Conservation (phyloP, 2,888 invertebrate genomes). For the Gnatocerus cornutus region DNA sequence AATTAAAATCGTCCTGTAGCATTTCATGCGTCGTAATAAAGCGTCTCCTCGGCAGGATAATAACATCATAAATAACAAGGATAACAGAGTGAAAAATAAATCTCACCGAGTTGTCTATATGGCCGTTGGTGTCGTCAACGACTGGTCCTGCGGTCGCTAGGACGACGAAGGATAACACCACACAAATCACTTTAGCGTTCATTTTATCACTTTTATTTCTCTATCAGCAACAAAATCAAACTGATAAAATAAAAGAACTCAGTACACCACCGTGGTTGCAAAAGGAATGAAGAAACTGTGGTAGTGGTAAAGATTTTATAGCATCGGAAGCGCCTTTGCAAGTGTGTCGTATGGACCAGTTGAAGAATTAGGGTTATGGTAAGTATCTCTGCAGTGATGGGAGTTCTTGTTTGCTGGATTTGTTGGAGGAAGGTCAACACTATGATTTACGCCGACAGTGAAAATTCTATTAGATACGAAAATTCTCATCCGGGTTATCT, state of each 20-base stretch:
- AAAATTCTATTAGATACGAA: conserved; percentile 59
- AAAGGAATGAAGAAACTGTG: conserved; percentile 67
- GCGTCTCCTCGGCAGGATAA: conserved; percentile 4
- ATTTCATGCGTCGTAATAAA: background rate
- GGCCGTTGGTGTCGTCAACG: conserved; percentile 66
- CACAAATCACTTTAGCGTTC: conserved; percentile 69
- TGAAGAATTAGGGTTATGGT: conserved; percentile 69
- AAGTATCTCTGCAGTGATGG: conserved; percentile 52
- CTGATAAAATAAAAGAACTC: conserved; percentile 48
- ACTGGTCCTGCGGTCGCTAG: conserved; percentile 66
- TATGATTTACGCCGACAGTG: conserved; percentile 62
- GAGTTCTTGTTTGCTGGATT: conserved; percentile 56
- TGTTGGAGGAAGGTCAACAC: conserved; percentile 57
- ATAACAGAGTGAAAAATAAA: conserved; percentile 13
- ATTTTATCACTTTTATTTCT: conserved; percentile 56
- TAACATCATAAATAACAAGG: conserved; percentile 7
- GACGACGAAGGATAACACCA: conserved; percentile 63
- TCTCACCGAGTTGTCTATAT: conserved; percentile 69
- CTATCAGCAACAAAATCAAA: conserved; percentile 20
- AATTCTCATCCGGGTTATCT: conserved; percentile 35
- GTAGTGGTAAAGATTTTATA: conserved; percentile 69
- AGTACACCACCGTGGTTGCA: conserved; percentile 68
- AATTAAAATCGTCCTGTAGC: background rate
- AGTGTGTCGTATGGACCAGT: conserved; percentile 71
- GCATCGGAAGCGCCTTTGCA: conserved; percentile 64